Conservation (phyloP, 2,888 invertebrate genomes). For the Diogma glabrata region DNA sequence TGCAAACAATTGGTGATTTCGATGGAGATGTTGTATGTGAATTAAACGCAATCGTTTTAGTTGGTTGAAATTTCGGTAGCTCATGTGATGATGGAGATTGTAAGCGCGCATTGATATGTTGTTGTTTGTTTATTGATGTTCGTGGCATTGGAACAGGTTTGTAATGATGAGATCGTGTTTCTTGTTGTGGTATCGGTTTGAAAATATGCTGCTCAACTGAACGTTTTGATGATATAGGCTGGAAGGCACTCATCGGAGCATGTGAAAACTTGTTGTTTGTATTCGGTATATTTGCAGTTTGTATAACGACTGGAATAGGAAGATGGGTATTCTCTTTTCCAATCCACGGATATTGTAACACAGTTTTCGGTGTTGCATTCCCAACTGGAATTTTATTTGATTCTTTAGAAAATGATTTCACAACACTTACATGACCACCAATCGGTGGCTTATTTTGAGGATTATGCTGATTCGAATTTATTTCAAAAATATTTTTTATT, state of each 20-base stretch:
- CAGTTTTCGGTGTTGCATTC: background rate
- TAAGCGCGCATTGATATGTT: too few relatives aligned
- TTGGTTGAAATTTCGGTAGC: background rate
- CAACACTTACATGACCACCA: slow-evolving; percentile 39
- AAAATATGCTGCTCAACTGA: slow-evolving; percentile 14
- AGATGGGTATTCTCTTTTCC: slow-evolving; percentile 30
- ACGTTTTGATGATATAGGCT: slow-evolving; percentile 39
- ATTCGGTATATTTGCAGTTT: slow-evolving; percentile 42
- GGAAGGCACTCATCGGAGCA: slow-evolving; percentile 65
- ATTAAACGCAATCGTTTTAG: background rate
- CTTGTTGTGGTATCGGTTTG: slow-evolving; percentile 7
- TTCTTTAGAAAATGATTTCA: slow-evolving; percentile 52
- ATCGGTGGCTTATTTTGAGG: slow-evolving; percentile 22
- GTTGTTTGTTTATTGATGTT: slow-evolving; percentile 10
- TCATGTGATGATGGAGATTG: slow-evolving; percentile 5
- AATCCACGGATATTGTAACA: slow-evolving; percentile 35
- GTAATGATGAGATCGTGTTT: slow-evolving; percentile 1
- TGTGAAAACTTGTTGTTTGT: slow-evolving; percentile 67
- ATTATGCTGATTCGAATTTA: slow-evolving; percentile 23
- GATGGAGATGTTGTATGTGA: slow-evolving; percentile 22
- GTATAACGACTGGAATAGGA: slow-evolving; percentile 19
- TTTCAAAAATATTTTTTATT: slow-evolving; percentile 72
- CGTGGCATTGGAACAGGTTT: slow-evolving; percentile 15
- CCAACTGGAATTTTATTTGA: slow-evolving; percentile 10
- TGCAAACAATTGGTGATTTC: slow-evolving; percentile 23